Evolutionary conservation across 1,140 invertebrate species (phyloP).

Genomic region (Nomia melanderi): DNA sequence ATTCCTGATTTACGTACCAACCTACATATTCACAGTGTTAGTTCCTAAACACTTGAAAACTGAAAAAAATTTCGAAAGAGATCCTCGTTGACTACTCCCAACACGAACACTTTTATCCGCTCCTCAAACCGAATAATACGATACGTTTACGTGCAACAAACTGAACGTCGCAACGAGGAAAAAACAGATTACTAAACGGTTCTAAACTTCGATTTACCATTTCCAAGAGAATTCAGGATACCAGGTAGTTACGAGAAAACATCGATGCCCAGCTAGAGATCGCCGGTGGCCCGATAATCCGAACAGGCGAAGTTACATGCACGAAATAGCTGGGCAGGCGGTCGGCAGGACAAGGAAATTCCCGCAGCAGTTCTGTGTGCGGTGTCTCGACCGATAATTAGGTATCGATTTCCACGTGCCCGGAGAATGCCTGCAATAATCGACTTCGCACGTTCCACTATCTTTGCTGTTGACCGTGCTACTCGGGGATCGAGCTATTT

Average conservation of each 20-base stretch:
- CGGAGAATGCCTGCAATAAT: constrained; percentile 45
- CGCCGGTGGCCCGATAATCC: not conserved
- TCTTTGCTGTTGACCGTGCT: constrained; percentile 24
- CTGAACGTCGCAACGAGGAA: not conserved
- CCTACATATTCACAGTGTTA: too few species aligned
- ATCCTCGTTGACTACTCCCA: too few species aligned
- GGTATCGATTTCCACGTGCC: constrained; percentile 48
- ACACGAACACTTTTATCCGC: too few species aligned
- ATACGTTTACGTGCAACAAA: not conserved
- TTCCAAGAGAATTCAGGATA: not conserved
- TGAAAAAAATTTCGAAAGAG: too few species aligned
- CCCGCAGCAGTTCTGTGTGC: constrained; percentile 10
- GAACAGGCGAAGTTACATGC: constrained; percentile 11
- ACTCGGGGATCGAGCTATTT: constrained; percentile 18
- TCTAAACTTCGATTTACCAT: not conserved
- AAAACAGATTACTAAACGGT: not conserved
- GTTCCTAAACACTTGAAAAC: too few species aligned
- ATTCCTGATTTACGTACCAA: too few species aligned
- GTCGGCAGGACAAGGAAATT: constrained; percentile 17
- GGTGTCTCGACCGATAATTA: constrained; percentile 43
- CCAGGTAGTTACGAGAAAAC: not conserved
- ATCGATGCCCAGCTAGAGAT: not conserved
- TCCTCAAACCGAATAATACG: too few species aligned
- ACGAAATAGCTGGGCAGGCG: constrained; percentile 27
- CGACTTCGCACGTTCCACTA: constrained; percentile 42